These are phyloP conservation scores for Etheostoma spectabile DNA, from an alignment of 2,113 vertebrate genomes.

Conservation along the genomic window DNA sequence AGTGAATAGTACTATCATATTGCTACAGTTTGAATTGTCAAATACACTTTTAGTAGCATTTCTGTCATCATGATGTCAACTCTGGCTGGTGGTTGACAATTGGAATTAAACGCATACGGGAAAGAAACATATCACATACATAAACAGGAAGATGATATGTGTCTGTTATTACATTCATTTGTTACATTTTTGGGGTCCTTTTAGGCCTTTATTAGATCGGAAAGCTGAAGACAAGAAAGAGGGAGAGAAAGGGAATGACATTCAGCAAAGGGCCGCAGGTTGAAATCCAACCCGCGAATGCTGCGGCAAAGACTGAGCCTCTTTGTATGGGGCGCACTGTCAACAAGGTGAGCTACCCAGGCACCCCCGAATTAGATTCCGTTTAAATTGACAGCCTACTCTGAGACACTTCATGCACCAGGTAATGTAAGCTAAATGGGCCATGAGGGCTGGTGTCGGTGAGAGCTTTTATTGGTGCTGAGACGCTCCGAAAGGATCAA, in stretches of 20 bases:
- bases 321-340: too few relatives aligned
- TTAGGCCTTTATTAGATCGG: too few relatives aligned
- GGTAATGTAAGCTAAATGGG: not conserved
- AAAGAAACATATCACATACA: not conserved
- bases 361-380: not conserved
- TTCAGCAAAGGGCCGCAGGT: too few relatives aligned
- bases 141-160: not conserved
- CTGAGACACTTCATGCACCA: not conserved
- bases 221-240: too few relatives aligned
- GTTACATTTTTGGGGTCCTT: too few relatives aligned
- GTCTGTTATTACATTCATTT: not conserved
- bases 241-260: too few relatives aligned
- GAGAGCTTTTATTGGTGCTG: not conserved
- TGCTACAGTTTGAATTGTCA: slow-evolving; percentile 4
- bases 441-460: not conserved
- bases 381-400: not conserved
- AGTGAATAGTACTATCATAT: slow-evolving; percentile 11
- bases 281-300: too few relatives aligned
- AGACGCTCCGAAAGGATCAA: not conserved
- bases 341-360: too few relatives aligned
- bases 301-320: too few relatives aligned
- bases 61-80: not conserved
- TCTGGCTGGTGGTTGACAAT: slow-evolving; percentile 6
- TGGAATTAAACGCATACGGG: not conserved
- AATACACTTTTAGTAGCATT: not conserved